Base-by-base conservation (phyloP, 2,113 vertebrate genomes). In the Struthidea cinerea region DNA sequence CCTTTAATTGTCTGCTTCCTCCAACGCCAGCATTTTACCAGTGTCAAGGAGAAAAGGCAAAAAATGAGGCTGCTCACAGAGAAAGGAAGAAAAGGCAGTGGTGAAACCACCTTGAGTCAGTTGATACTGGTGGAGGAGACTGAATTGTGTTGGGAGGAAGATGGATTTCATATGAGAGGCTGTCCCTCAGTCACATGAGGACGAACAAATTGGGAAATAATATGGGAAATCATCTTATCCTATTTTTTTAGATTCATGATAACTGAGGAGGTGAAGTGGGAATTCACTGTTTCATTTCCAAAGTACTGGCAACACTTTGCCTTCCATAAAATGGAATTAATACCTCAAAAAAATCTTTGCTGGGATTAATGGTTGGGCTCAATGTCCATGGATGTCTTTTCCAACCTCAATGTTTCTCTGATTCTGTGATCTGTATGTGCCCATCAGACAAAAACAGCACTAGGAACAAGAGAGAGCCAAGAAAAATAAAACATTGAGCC, bases 1-100 rank as follows among this genome's bases (percentile, higher is more conserved):
- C 93, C 94, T 98, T 96, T 97, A 95, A 92, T 95, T 96, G 89
- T 91, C 92, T 94, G 64, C 79, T 97, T 88, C 59, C 93, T 88
- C 87, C 93, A 92, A 65, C 78, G 69, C 68, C 52, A 50, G 50
- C 61, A 30, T 79, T 92, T 96, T 91, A 84, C 87, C 86, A 61
- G 30, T 47, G 76, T 55, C 55, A 52, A 86, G 27, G 52, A 90
- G 76, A 82, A 95, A 95, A 93, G 59, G 49, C 41, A 74, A 15
- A 22, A 60, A 61, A 49, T 47, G 78, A 78, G 37, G 81, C 26
- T 90, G 52, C 85, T 86, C 21, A 13, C 11, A 64, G 78, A 63
- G 76, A 42, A 60, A 84, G 87, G 55, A 85, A 68, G 73, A 71
- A 69, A 75, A 84, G 39, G 76, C 79, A 28, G 32, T 28, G 53